Conservation (phyloP, 1,140 invertebrate genomes). For the Nasonia longicornis region DNA sequence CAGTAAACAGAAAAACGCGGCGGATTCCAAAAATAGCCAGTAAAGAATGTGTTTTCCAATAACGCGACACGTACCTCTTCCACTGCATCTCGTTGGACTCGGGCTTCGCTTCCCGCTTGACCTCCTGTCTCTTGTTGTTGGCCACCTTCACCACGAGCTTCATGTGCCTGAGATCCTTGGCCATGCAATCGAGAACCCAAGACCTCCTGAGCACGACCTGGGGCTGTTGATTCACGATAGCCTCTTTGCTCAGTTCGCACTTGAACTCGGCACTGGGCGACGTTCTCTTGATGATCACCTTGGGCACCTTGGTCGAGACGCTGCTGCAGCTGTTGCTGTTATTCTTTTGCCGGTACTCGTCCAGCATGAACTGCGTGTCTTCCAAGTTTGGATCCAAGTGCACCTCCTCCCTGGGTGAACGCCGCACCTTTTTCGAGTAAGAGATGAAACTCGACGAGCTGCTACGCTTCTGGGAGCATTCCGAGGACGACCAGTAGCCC, state of each 20-base stretch:
- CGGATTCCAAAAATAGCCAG: background rate
- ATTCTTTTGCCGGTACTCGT: constrained; percentile 35
- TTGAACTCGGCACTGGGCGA: constrained; percentile 66
- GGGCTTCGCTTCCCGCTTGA: constrained; percentile 21
- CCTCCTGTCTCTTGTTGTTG: constrained; percentile 40
- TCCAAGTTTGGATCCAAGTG: constrained; percentile 17
- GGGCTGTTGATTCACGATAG: constrained; percentile 58
- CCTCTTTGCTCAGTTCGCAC: constrained; percentile 64
- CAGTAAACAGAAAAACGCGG: too few species aligned
- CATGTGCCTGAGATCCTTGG: constrained; percentile 60
- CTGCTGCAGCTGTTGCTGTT: constrained; percentile 29
- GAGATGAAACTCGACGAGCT: constrained; percentile 42
- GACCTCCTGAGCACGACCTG: constrained; percentile 63
- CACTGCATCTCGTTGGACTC: constrained; percentile 54
- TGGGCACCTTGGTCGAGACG: constrained; percentile 61
- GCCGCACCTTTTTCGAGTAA: constrained; percentile 49
- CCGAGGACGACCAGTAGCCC: constrained; percentile 34
- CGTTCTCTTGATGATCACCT: constrained; percentile 66
- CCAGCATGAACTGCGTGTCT: constrained; percentile 36
- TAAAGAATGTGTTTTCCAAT: too few species aligned
- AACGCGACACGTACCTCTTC: constrained; percentile 41
- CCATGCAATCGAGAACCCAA: constrained; percentile 63
- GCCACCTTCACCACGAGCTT: constrained; percentile 54
- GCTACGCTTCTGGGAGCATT: constrained; percentile 45
- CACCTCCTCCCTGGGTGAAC: constrained; percentile 46